Evolutionary conservation across 2,888 invertebrate species (phyloP).

Genomic region (Tortrix viridana): DNA sequence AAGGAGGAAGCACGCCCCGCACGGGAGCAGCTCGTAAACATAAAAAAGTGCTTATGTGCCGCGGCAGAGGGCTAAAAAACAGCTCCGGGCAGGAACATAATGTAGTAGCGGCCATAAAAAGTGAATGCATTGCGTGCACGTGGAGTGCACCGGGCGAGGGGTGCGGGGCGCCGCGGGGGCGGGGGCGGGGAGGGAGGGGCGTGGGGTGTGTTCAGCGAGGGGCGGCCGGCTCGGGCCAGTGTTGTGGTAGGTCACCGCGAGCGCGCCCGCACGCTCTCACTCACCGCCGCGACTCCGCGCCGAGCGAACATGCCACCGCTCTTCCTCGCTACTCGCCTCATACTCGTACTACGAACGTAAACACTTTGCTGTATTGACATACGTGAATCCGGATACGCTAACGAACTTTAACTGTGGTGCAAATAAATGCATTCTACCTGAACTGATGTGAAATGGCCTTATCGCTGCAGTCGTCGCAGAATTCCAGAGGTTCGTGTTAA

Average conservation of each 20-base stretch:
- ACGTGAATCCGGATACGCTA: slow-evolving; percentile 40
- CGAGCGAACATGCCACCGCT: slow-evolving; percentile 66
- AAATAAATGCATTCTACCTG: slow-evolving; percentile 76
- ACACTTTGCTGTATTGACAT: slow-evolving; percentile 11
- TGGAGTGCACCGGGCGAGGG: slow-evolving; percentile 67
- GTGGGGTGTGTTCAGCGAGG: slow-evolving; percentile 79
- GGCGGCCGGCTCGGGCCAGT: slow-evolving; percentile 78
- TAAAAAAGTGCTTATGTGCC: slow-evolving; percentile 82
- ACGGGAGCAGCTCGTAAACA: slow-evolving; percentile 75
- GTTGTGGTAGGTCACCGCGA: slow-evolving; percentile 87
- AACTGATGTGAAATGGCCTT: slow-evolving; percentile 84
- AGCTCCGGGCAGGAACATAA: slow-evolving; percentile 77
- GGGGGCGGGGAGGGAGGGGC: slow-evolving; percentile 52
- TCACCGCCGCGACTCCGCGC: slow-evolving; percentile 69
- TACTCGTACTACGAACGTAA: slow-evolving; percentile 18
- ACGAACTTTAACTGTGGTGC: slow-evolving; percentile 60
- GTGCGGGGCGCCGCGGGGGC: slow-evolving; percentile 44
- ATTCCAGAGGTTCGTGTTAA: slow-evolving; percentile 79
- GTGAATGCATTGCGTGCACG: slow-evolving; percentile 81
- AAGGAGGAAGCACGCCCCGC: slow-evolving; percentile 64
- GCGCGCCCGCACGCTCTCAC: slow-evolving; percentile 70
- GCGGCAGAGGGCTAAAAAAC: slow-evolving; percentile 74
- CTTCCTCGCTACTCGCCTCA: slow-evolving; percentile 1
- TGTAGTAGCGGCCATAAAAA: slow-evolving; percentile 81
- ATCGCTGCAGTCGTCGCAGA: slow-evolving; percentile 84